Conservation (phyloP, 2,113 vertebrate species). For the Heteronetta atricapilla region DNA sequence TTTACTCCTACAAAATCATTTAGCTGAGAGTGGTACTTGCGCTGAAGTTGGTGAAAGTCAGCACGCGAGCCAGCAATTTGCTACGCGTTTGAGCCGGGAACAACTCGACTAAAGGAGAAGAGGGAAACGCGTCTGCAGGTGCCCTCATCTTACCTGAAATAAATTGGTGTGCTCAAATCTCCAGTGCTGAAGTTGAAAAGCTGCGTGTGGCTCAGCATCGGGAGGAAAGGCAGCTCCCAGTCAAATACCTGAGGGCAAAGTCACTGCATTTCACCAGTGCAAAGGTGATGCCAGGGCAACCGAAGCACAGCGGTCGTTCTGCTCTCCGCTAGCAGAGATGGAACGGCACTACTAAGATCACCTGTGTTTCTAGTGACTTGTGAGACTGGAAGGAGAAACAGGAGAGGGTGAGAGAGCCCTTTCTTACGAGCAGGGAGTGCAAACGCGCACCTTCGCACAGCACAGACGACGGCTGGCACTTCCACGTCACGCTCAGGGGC, state of each 20-base stretch:
- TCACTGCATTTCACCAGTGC: not conserved
- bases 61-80: not conserved
- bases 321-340: not conserved
- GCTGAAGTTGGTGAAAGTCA: not conserved
- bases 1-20: not conserved
- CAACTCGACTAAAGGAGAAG: not conserved
- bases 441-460: not conserved
- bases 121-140: not conserved
- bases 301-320: not conserved
- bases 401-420: not conserved
- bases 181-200: not conserved
- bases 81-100: not conserved
- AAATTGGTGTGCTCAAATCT: not conserved
- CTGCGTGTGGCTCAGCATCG: not conserved
- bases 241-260: not conserved
- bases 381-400: accelerated
- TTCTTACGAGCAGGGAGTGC: not conserved
- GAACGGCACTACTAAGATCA: not conserved
- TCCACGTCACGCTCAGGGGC: not conserved
- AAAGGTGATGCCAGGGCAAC: not conserved
- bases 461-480: not conserved
- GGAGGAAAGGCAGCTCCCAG: not conserved
- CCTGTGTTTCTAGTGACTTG: not conserved
- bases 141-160: not conserved
- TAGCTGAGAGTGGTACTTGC: accelerated